Base-by-base conservation (phyloP, 2,797 vertebrate genomes). In the Myotis myotis region DNA sequence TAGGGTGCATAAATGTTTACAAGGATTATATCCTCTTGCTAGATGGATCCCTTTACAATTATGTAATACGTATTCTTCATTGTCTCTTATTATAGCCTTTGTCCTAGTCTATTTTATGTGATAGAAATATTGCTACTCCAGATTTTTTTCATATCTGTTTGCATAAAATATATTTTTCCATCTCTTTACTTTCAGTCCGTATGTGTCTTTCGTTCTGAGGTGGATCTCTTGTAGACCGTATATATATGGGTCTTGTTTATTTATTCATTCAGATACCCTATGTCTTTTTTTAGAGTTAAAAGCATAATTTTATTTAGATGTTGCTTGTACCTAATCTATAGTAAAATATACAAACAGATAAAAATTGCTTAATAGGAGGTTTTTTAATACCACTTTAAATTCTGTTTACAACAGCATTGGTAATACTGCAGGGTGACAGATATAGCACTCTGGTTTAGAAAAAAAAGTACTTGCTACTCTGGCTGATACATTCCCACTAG, bases 241-340 rank as follows among this genome's bases (percentile, higher is more conserved):
- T 66, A 66, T 17, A 66, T n/a, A 33, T 66, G 64, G 53, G 53
- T 22, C 53, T 55, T 66, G 8, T 33, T 66, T 66, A 33, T 62
- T 66, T 66, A 19, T n/a, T n/a, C 64, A 66, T 66, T 66, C 64
- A 66, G 16, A n/a, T 66, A 66, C 62, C 15, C 30, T 33, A 66
- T 66, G 15, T n/a, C 93, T 66, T 19, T 64, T 74, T 89, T 96
- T 89, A 97, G 91, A 90, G 83, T 98, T 95, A 97, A 98, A 98
- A 97, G 95, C 97, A 97, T 98, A 86, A 95, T 97, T 98, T 98
- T 98, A 98, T 98, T 98, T 83, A 11, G 96, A 96, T 97, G 96
- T 97, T 97, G 98, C 97, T 97, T 97, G 97, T 96, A 97, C 97
- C 98, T 98, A 98, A 98, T 96, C 75, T 41, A 22, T 97, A 97